These are phyloP conservation scores for Copsychus sechellarum DNA, from an alignment of 2,113 vertebrate species.

Conservation along the genomic window DNA sequence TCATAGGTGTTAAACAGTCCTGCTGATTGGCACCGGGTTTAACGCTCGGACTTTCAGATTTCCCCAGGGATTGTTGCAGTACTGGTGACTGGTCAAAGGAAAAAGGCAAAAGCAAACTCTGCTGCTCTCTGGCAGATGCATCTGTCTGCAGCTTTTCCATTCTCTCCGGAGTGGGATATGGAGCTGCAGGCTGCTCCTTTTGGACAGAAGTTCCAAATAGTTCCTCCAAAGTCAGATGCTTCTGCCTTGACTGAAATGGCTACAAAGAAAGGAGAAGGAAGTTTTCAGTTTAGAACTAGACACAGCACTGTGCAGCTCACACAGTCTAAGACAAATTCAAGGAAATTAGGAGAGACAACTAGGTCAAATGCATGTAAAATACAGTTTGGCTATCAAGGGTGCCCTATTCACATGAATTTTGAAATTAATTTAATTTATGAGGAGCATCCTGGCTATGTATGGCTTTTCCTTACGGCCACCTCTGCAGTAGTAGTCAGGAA, in stretches of 20 bases:
- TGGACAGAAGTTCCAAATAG: conserved; percentile 90
- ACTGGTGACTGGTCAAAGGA: conserved; percentile 79
- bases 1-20: conserved; percentile 69
- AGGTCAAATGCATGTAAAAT: neutral
- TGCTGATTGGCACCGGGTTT: conserved; percentile 62
- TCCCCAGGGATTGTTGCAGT: conserved; percentile 64
- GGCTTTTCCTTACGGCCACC: neutral
- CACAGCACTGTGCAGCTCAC: neutral
- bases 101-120: conserved; percentile 73
- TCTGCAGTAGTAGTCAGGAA: neutral
- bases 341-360: neutral
- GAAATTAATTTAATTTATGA: neutral
- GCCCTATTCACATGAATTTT: neutral
- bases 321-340: neutral
- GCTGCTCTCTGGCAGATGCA: conserved; percentile 73
- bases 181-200: conserved; percentile 81
- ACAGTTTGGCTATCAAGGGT: neutral
- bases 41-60: conserved; percentile 69
- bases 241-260: conserved; percentile 83
- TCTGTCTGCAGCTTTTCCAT: conserved; percentile 72
- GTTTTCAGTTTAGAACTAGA: neutral
- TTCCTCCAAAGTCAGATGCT: conserved; percentile 98
- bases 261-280: conserved; percentile 62
- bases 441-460: neutral
- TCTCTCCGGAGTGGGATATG: conserved; percentile 67